Base-by-base conservation (phyloP, 2,113 vertebrate species). In the Naja naja region DNA sequence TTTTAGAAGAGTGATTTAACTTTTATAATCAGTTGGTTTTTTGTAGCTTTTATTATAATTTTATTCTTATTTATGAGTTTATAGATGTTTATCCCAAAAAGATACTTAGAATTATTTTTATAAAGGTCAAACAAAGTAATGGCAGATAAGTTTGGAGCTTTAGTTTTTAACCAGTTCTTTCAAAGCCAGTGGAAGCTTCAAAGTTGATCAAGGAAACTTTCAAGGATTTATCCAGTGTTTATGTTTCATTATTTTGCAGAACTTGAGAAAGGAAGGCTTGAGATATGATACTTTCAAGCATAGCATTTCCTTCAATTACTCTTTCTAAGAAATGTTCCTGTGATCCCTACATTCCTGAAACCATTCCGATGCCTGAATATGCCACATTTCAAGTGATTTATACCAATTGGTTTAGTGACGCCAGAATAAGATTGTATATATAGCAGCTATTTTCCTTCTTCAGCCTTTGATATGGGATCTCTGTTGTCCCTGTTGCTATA, bases 391-490 rank as follows among this genome's bases (percentile, higher is more conserved):
- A 97, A 95, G 96, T 96, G 95, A 95, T 96, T 96, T 96, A 96
- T 97, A 95, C 96, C 94, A 94, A 95, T 94, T 95, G 94, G 94
- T 95, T 96, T 96, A 94, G 92, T 94, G 95, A 97, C 55, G 91
- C 95, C 95, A 96, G 92, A 95, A 93, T 90, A 93, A 91, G 1
- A 94, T 0, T 95, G 94, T 97, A 96, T 96, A 96, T 96, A 95
- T 96, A 96, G 95, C 94, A 93, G 96, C 96, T 96, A 96, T 96
- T 97, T 97, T 96, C 95, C 95, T 92, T 96, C 87, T 94, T 96
- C 93, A 94, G 94, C 94, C 91, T 96, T 96, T 96, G 96, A 97
- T 96, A 96, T 94, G 91, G 90, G 94, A 96, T 96, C 95, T 96
- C 95, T 96, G 95, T 97, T 97, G 93, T 94, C 89, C 91, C 90